Percentiles rank a stretch among this genome's conserved stretches.
Conservation (phyloP, 2,797 vertebrate genomes). For the Pempheris klunzingeri region DNA sequence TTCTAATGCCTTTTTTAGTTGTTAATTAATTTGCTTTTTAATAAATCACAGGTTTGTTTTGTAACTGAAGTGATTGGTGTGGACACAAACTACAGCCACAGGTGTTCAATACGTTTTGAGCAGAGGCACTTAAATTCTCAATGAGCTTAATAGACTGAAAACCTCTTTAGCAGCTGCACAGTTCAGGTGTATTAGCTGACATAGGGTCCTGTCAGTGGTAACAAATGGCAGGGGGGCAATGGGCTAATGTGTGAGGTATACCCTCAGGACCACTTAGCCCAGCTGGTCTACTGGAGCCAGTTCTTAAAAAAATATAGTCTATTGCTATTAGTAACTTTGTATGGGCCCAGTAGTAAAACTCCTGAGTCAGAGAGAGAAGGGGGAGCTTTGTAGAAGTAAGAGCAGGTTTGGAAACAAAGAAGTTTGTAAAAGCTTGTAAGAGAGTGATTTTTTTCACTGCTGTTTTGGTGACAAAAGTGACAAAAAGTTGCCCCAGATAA, state of each 20-base stretch:
- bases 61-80: not conserved
- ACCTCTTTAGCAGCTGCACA: conserved; percentile 57
- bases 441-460: not conserved
- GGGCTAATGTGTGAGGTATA: conserved; percentile 57
- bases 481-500: not conserved
- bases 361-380: conserved; percentile 48
- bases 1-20: not conserved
- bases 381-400: conserved; percentile 5
- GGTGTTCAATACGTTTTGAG: conserved; percentile 32
- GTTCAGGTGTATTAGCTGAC: conserved; percentile 63
- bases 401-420: conserved; percentile 11
- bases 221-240: conserved; percentile 59
- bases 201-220: conserved; percentile 65
- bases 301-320: conserved; percentile 47
- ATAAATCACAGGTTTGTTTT: not conserved
- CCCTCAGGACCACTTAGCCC: conserved; percentile 48
- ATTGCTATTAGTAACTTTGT: conserved; percentile 34
- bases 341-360: conserved; percentile 34
- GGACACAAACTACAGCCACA: conserved; percentile 31
- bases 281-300: conserved; percentile 37
- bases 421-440: not conserved
- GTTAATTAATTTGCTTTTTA: not conserved
- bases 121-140: conserved; percentile 31
- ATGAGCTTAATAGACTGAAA: conserved; percentile 59
- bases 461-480: not conserved